Conservation (phyloP, 2,113 vertebrate species). For the Pipra filicauda region DNA sequence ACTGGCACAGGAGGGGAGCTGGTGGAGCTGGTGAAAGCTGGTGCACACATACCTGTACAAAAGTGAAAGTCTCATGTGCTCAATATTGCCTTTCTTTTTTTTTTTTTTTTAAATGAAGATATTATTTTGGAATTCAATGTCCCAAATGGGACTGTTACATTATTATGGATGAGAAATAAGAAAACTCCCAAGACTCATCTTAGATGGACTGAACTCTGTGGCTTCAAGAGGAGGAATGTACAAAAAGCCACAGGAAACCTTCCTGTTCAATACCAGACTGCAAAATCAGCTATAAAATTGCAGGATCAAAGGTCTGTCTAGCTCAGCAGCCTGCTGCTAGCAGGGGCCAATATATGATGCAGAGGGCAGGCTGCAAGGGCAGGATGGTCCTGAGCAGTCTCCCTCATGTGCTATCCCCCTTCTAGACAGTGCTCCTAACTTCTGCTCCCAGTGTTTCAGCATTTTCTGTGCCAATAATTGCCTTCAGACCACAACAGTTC, state of each 20-base stretch:
- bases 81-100: not conserved
- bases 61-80: not conserved
- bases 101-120: not conserved
- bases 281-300: not conserved
- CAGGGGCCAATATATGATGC: not conserved
- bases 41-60: no score
- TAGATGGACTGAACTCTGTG: not conserved
- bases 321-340: not conserved
- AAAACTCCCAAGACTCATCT: not conserved
- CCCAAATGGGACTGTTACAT: not conserved
- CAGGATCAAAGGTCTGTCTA: constrained; percentile 1
- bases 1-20: not conserved
- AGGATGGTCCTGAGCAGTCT: not conserved
- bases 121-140: not conserved
- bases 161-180: not conserved
- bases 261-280: not conserved
- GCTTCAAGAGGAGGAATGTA: not conserved
- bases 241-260: not conserved
- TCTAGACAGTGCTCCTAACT: not conserved
- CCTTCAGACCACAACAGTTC: not conserved
- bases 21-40: not conserved
- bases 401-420: fast-evolving
- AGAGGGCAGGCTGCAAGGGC: not conserved
- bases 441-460: not conserved
- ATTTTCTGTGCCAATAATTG: not conserved